A percentile compares a stretch with the other conserved stretches of the same genome.
phyloP scores from a whole-genome alignment of 2,797 vertebrate genomes.

The Melanotaenia boesemani region DNA sequence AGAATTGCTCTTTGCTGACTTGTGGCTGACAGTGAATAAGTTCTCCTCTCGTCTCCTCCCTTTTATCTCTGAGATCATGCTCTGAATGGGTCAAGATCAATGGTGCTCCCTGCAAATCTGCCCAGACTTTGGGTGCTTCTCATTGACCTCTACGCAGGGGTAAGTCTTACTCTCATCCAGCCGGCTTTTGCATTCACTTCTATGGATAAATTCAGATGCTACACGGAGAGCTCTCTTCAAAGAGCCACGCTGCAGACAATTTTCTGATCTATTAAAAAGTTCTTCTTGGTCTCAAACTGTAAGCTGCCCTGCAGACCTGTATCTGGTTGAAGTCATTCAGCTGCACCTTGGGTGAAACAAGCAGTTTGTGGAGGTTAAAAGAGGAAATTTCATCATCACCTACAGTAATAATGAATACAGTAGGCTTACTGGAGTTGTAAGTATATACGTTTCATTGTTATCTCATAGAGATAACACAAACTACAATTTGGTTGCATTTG shows the following conservation, averaged over 20 bases:
- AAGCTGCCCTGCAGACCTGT: neutral
- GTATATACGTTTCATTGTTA: no score
- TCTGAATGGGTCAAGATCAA: conserved; percentile 84
- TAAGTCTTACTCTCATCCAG: conserved; percentile 55
- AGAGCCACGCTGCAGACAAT: conserved; percentile 12
- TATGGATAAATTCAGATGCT: conserved; percentile 40
- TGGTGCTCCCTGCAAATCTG: conserved; percentile 83
- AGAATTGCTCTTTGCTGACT: conserved; percentile 84
- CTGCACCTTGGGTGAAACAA: neutral
- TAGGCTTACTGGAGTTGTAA: no score
- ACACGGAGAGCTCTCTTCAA: conserved; percentile 22
- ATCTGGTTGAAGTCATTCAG: neutral
- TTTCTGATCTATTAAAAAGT: conserved; percentile 10
- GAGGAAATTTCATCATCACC: neutral
- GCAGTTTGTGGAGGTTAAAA: conserved; percentile 11
- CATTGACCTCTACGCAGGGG: conserved; percentile 76
- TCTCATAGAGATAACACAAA: no score
- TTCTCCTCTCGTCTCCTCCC: conserved; percentile 77
- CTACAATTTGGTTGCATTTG: neutral
- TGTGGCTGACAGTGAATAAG: conserved; percentile 82
- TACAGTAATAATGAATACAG: neutral
- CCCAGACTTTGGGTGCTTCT: conserved; percentile 78
- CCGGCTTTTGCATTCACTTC: conserved; percentile 43
- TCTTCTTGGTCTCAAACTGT: conserved; percentile 8
- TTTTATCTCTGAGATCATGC: conserved; percentile 85